Evolutionary conservation across 2,888 invertebrate species (phyloP).

Genomic region (Stenoptilia bipunctidactyla): DNA sequence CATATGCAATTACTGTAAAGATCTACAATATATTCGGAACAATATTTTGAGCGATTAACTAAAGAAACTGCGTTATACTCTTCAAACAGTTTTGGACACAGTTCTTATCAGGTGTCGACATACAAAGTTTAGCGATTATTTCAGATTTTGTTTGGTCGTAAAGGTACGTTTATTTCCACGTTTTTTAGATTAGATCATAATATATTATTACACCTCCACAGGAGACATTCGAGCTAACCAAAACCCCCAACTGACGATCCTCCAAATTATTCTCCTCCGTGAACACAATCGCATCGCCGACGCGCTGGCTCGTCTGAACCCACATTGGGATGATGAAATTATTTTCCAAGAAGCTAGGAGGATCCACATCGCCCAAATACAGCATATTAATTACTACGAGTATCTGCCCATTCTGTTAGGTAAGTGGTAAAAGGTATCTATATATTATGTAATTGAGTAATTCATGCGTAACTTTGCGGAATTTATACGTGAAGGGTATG

Average conservation of each 20-base stretch:
- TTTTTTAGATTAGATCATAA: slow-evolving; percentile 8
- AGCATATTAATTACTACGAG: slow-evolving; percentile 82
- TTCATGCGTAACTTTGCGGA: no score
- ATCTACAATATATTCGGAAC: no score
- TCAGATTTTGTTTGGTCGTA: no score
- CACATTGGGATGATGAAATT: slow-evolving; percentile 82
- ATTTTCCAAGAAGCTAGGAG: slow-evolving; percentile 80
- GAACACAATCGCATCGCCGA: slow-evolving; percentile 83
- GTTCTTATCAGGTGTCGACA: no score
- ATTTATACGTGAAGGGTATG: no score
- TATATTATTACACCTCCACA: slow-evolving; percentile 31
- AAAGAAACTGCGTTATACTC: no score
- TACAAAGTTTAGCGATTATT: no score
- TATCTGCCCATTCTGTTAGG: slow-evolving; percentile 82
- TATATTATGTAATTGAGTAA: no score
- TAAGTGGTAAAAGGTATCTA: slow-evolving; percentile 24
- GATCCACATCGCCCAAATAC: slow-evolving; percentile 77
- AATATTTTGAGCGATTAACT: no score
- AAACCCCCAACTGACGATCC: slow-evolving; percentile 77
- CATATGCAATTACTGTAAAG: no score
- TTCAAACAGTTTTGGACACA: no score
- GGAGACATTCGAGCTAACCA: slow-evolving; percentile 80
- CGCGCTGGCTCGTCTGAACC: slow-evolving; percentile 73
- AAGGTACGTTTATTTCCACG: no score
- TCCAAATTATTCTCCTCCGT: slow-evolving; percentile 76